Evolutionary conservation across 1,140 invertebrate genomes (phyloP).

Genomic region (Scaptomyza graminum): DNA sequence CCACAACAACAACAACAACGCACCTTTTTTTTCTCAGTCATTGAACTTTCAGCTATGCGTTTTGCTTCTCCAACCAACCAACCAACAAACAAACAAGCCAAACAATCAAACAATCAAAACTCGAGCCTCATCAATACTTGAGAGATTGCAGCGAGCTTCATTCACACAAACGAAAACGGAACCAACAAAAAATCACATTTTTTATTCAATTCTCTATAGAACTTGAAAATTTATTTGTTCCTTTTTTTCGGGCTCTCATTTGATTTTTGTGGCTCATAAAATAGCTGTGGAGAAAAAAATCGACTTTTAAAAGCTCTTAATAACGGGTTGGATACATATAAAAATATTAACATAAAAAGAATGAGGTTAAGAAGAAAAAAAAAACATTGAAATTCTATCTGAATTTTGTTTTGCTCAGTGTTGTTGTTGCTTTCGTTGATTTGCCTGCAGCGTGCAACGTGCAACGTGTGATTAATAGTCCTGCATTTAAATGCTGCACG

Average conservation of each 20-base stretch:
- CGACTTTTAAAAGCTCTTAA: not conserved
- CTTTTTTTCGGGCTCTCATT: not conserved
- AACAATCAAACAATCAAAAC: slow-evolving; percentile 10
- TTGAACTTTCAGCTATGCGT: slow-evolving; percentile 81
- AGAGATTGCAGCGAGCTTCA: slow-evolving; percentile 28
- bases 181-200: slow-evolving; percentile 3
- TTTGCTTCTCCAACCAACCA: slow-evolving; percentile 19
- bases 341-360: not conserved
- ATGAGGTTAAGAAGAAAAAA: too few relatives aligned
- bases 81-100: too few relatives aligned
- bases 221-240: slow-evolving; percentile 67
- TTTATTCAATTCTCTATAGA: slow-evolving; percentile 49
- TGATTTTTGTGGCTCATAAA: slow-evolving; percentile 20
- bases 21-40: slow-evolving; percentile 62
- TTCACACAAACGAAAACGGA: slow-evolving; percentile 22
- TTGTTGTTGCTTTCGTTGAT: slow-evolving; percentile 42
- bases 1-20: slow-evolving; percentile 50
- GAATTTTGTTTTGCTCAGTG: not conserved
- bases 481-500: slow-evolving; percentile 1
- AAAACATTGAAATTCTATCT: too few relatives aligned
- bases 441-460: slow-evolving; percentile 45
- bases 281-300: slow-evolving; percentile 7
- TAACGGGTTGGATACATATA: not conserved
- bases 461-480: slow-evolving; percentile 63
- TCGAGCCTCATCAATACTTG: slow-evolving; percentile 17